Conservation (phyloP, 2,797 vertebrate genomes). For the Microctenopoma lineatum region DNA sequence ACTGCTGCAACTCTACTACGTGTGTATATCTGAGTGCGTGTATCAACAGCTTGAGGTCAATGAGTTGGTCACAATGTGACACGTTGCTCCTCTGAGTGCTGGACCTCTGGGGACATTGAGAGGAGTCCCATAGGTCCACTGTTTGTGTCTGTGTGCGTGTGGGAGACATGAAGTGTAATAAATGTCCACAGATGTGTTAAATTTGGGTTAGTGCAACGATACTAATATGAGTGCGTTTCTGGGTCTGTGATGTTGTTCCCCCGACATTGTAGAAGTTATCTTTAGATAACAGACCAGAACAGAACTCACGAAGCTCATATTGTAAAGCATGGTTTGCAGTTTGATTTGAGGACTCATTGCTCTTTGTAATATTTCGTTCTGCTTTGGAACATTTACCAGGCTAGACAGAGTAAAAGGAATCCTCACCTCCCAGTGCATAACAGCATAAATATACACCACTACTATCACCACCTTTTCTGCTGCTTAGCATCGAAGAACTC, state of each 20-base stretch:
- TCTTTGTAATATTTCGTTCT: constrained; percentile 17
- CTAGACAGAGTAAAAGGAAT: constrained; percentile 17
- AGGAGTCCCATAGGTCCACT: constrained; percentile 29
- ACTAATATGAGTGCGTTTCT: constrained; percentile 21
- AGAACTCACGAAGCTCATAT: constrained; percentile 32
- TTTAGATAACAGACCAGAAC: constrained; percentile 36
- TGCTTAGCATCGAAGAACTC: constrained; percentile 22
- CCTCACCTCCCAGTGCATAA: constrained; percentile 12
- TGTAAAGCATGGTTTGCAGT: constrained; percentile 25
- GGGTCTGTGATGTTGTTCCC: constrained; percentile 3
- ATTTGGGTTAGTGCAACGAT: constrained; percentile 48
- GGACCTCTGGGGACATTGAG: constrained; percentile 52
- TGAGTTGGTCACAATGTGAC: constrained; percentile 69
- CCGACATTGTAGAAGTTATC: constrained; percentile 39
- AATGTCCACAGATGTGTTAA: constrained; percentile 64
- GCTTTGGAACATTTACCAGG: constrained; percentile 19
- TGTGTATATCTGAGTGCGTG: constrained; percentile 48
- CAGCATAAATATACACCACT: constrained; percentile 12
- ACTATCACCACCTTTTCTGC: not conserved
- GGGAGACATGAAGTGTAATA: constrained; percentile 46
- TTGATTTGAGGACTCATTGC: constrained; percentile 34
- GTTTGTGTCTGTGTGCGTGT: constrained; percentile 34
- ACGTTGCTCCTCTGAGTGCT: constrained; percentile 58
- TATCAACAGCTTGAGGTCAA: constrained; percentile 63
- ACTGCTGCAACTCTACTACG: constrained; percentile 43